These are phyloP conservation scores for Drosophila orena DNA, from an alignment of 1,140 invertebrate genomes.

Conservation along the genomic window DNA sequence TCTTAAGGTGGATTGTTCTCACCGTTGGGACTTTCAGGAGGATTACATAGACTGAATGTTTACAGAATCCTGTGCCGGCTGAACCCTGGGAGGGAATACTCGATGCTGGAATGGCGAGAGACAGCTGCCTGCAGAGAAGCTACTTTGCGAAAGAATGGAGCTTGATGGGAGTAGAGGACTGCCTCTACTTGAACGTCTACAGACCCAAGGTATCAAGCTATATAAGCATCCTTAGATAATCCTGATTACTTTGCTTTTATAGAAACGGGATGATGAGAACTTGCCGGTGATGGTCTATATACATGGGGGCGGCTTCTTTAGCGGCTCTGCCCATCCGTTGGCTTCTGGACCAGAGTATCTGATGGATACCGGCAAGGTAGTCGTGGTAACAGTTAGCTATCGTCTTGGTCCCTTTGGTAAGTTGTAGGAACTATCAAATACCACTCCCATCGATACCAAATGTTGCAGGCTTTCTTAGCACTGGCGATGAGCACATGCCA, in stretches of 20 bases:
- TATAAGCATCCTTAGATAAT: not conserved
- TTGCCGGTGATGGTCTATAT: conserved; percentile 87
- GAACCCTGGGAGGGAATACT: conserved; percentile 47
- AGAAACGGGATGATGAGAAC: conserved; percentile 2
- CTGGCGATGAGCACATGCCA: conserved; percentile 72
- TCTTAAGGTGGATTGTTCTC: conserved; percentile 45
- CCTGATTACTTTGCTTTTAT: no score
- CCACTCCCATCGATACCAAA: no score
- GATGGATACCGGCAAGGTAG: conserved; percentile 84
- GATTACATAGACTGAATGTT: not conserved
- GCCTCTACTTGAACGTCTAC: conserved; percentile 88
- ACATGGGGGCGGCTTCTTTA: conserved; percentile 87
- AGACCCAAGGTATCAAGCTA: conserved; percentile 76
- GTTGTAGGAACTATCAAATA: not conserved
- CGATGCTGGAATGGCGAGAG: conserved; percentile 41
- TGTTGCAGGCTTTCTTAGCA: conserved; percentile 76
- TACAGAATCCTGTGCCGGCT: conserved; percentile 64
- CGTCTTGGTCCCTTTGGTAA: conserved; percentile 86
- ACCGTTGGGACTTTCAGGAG: not conserved
- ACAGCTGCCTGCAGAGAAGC: conserved; percentile 66
- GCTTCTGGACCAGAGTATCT: conserved; percentile 85
- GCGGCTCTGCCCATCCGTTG: conserved; percentile 74
- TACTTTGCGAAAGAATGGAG: conserved; percentile 15
- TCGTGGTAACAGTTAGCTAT: conserved; percentile 87
- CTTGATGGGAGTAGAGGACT: conserved; percentile 86